phyloP scores from a whole-genome alignment of 2,888 invertebrate species.

The Metopia argyrocephala region DNA sequence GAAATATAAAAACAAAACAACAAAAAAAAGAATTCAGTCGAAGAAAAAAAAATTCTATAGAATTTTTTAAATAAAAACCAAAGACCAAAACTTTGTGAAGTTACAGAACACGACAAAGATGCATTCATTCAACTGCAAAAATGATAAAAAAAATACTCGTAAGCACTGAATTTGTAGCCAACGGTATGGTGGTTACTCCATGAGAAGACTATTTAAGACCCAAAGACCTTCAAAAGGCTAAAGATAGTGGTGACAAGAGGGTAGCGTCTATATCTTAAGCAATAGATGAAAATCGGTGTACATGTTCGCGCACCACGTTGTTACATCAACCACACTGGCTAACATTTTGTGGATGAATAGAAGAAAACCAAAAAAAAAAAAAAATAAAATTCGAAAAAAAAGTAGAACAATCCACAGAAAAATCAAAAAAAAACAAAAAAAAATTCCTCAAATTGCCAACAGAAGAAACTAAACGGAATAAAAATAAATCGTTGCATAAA shows the following conservation, averaged over 20 bases:
- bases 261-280: neutral
- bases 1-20: neutral
- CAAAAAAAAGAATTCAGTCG: conserved; percentile 5
- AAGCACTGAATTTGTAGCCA: conserved; percentile 30
- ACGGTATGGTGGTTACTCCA: too few relatives aligned
- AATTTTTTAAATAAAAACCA: too few relatives aligned
- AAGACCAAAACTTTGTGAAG: neutral
- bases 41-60: too few relatives aligned
- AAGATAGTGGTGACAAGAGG: neutral
- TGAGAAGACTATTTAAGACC: too few relatives aligned
- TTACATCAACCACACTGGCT: conserved; percentile 61
- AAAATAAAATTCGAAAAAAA: too few relatives aligned
- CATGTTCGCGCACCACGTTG: conserved; percentile 61
- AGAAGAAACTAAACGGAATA: neutral
- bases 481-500: conserved; percentile 37
- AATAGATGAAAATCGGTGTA: conserved; percentile 58
- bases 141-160: too few relatives aligned
- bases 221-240: too few relatives aligned
- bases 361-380: conserved; percentile 2
- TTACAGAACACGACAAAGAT: conserved; percentile 20
- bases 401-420: neutral
- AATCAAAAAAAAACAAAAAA: neutral
- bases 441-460: conserved; percentile 40
- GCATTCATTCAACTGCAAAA: conserved; percentile 49
- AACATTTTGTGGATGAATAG: conserved; percentile 10